Evolutionary conservation across 2,113 vertebrate species (phyloP), one percentile per base, ranked within the genome.

Genomic region (Bungarus multicinctus): DNA sequence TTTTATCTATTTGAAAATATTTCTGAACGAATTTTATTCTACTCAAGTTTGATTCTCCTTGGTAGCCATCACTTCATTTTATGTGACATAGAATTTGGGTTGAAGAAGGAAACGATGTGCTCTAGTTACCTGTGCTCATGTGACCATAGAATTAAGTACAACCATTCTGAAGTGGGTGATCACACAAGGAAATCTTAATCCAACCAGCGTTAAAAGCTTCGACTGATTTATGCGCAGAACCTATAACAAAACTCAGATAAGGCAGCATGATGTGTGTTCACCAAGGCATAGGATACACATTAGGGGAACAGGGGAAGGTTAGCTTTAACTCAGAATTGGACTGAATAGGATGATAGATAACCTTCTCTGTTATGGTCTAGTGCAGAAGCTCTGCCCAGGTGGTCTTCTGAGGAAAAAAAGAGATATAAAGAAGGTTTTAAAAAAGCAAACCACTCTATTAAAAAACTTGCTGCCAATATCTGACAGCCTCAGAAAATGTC

Each of bases 21-120:
- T 92, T 10, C 1, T 1, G 0, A 58, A 52, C 45, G n/a, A 9
- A 0, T 96, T 95, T 91, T 1, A 8, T 89, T 96, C 93, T 90
- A 74, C 52, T 92, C 90, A 16, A 47, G 34, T 2, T 93, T 95
- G 50, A 89, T 87, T 60, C 10, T 81, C 93, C 94, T 81, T 86
- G 91, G 86, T 14, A 43, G 11, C 7, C 14, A 0, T 50, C 93
- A 50, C 57, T 95, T 27, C 16, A 89, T 57, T 94, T 94, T 94
- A 8, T 9, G 90, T 45, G 87, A 20, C 16, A 91, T 92, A 39
- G 47, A 90, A 94, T 90, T 54, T 27, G 52, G 22, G 53, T 90
- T 34, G 43, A 74, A 86, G 64, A 34, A 0, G 58, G 27, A 1
- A 1, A 4, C 22, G 45, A 43, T 53, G 91, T 87, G 27, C 34